Base-by-base conservation (phyloP, 2,888 invertebrate species). In the Pegoplata infirma region DNA sequence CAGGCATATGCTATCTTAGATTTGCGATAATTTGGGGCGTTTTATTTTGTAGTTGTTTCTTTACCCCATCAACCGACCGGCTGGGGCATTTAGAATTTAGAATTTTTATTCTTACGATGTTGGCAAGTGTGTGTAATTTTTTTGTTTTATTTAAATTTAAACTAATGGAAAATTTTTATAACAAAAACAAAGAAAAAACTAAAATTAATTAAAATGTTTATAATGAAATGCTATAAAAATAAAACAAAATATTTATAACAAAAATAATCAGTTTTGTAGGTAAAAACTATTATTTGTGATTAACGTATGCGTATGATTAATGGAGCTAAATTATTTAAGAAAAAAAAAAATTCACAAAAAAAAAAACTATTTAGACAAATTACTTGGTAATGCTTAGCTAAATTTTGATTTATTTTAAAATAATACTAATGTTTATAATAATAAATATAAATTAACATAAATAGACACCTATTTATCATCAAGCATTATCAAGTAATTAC, bases 141-240 rank as follows among this genome's bases (percentile, higher is more conserved):
- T 25, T 25, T 25, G 25, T 25, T 25, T 25, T 32, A 10, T 7
- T 4, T 40, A 40, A 40, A 40, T 19, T 12, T 28, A 23, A 53
- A 53, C 17, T 16, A 61, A 61, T 61, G 61, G 59, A 46, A 59
- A 59, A 16, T 23, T 59, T 46, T 21, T 47, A 28, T 28, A 61
- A 46, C 61, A 21, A 17, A 10, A 36, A 23, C 40, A 21, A 21
- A 21, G n/a, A 53, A 28, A 25, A 23, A 32, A 32, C 21, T 25
- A 44, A 21, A 7, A 10, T 58, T 58, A 58, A 36, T 58, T 58
- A 28, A 59, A 47, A 28, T 63, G 66, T 53, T 53, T 44, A 53
- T 36, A 51, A 49, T 17, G 21, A 32, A 63, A 53, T 25, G 47
- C 19, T 49, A 49, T 25, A n/a, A 59, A 14, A 12, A 59, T 44